phyloP scores from a whole-genome alignment of 2,888 invertebrate species.

The Atrina japonica region DNA sequence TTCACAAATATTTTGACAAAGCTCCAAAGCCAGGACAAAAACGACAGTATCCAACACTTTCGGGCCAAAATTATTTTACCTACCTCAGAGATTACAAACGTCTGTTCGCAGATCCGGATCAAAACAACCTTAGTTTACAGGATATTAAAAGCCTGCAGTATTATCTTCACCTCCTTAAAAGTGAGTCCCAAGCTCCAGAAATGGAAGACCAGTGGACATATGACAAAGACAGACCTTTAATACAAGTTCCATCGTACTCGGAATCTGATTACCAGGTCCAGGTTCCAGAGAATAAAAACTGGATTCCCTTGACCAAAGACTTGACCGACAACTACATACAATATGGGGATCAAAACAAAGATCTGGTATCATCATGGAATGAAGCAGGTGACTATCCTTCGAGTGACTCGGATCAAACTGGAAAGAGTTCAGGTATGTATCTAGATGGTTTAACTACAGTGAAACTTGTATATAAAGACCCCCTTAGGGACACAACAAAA shows the following conservation, averaged over 20 bases:
- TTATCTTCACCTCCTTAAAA: constrained; percentile 30
- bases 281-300: background rate
- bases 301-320: background rate
- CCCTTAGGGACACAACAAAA: too few relatives aligned
- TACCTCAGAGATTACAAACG: constrained; percentile 22
- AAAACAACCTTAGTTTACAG: constrained; percentile 29
- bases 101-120: constrained; percentile 9
- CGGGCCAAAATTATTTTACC: constrained; percentile 15
- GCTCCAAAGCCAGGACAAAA: constrained; percentile 36
- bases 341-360: too few relatives aligned
- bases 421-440: too few relatives aligned
- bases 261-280: background rate
- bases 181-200: background rate
- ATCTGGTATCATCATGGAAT: too few relatives aligned
- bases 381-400: too few relatives aligned
- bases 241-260: background rate
- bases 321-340: too few relatives aligned
- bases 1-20: constrained; percentile 66
- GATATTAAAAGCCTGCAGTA: constrained; percentile 36
- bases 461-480: too few relatives aligned
- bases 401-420: too few relatives aligned
- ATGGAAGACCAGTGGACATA: too few relatives aligned
- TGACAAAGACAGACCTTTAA: too few relatives aligned
- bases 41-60: constrained; percentile 5
- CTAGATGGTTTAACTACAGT: too few relatives aligned